Evolutionary conservation across 2,797 vertebrate genomes (phyloP), one percentile per base, ranked within the genome.

Genomic region (Pseudotriccus pelzelni): DNA sequence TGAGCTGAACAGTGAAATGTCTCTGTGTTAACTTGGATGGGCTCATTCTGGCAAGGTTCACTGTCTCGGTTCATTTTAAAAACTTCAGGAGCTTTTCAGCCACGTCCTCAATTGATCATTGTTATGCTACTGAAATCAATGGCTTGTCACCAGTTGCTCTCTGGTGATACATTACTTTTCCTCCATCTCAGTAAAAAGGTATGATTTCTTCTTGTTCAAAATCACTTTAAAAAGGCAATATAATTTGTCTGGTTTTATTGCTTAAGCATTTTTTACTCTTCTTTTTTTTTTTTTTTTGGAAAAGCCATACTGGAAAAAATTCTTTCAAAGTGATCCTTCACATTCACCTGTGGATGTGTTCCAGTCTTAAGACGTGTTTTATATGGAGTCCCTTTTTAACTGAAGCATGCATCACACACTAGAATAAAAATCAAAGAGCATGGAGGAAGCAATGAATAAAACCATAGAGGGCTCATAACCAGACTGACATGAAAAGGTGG

Each of bases 231-330:
- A 77, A 90, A 53, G 12, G 17, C 41, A 80, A 16, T 53, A 6
- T 49, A 55, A 92, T 93, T 96, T 75, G 50, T 87, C 74, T 92
- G n/a, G 12, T 3, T 75, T 94, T 92, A 84, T 68, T 75, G 59
- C 36, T 90, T 46, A 49, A 77, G 10, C 24, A 6, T 79, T 89
- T 86, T 76, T 30, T 30, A 52, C 16, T 28, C 47, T 34, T 90
- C 30, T 67, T 93, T 39, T 39, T 39, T 85, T 90, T 32, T 67
- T 93, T 86, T 86, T 55, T 73, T 69, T 84, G 30, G 52, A 34
- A 72, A 87, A 78, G 4, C 15, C 19, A 5, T 24, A 41, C 20
- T 47, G 43, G 43, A 80, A 87, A 86, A 87, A 88, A 32, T 5
- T 74, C 27, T 85, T 43, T 79, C 43, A 41, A 53, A 88, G 28